Evolutionary conservation across 2,797 vertebrate species (phyloP), one percentile per base, ranked within the genome.

Genomic region (Clarias laeviceps): DNA sequence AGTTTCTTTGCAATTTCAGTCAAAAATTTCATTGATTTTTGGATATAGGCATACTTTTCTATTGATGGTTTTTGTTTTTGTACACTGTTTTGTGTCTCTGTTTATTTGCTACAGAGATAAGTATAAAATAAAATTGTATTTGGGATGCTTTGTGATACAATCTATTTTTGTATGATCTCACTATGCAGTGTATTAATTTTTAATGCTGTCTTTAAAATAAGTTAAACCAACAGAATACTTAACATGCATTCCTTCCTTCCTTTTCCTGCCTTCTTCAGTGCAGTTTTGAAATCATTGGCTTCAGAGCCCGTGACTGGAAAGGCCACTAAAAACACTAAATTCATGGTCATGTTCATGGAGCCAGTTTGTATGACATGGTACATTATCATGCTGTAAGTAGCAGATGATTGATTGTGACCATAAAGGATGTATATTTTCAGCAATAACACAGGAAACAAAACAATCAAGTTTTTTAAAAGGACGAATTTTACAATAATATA

Each of bases 1-100:
- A 74, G 86, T 86, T 89, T 86, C 86, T 90, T 87, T 88, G 88
- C 83, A 82, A 85, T 90, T 89, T 89, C 59, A 86, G 86, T 89
- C 83, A 72, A 84, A 56, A 78, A 85, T 79, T 92, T 92, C 90
- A 89, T 91, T 94, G 32, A 76, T 94, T 94, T 95, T 94, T 93
- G 93, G 94, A 93, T 96, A 95, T 95, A 95, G 94, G 91, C 95
- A 95, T 95, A 96, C 93, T 94, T 96, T 96, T 96, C 94, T 96
- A 96, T 96, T 93, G 91, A 94, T 95, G 95, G 61, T 95, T 95
- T 95, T 95, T 95, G 93, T 95, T 96, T 96, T 96, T 95, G 95
- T 96, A 96, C 94, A 93, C 93, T 94, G 94, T 95, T 94, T 94
- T 94, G 92, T 94, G 92, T 94, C 94, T 94, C 93, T 92, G 91